Evolutionary conservation across 2,113 vertebrate genomes (phyloP).

Genomic region (Motacilla alba): DNA sequence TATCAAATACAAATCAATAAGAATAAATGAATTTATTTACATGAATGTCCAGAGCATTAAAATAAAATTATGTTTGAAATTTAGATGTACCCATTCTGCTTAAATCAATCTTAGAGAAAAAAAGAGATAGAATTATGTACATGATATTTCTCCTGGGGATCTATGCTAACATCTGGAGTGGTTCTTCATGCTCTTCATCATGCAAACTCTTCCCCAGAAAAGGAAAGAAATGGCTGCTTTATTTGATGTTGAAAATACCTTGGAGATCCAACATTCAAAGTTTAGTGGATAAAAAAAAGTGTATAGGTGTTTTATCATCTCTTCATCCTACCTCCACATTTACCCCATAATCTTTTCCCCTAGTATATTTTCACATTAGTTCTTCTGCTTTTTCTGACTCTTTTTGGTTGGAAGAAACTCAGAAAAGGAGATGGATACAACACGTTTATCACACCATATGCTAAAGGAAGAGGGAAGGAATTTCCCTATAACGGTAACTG

Average conservation of each 20-base stretch:
- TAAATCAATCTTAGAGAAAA: neutral
- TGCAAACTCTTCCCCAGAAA: neutral
- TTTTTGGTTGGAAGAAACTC: neutral
- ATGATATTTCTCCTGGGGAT: neutral
- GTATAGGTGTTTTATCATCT: neutral
- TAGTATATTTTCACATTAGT: neutral
- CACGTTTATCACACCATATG: neutral
- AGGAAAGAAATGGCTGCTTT: neutral
- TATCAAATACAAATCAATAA: neutral
- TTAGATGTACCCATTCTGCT: neutral
- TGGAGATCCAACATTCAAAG: neutral
- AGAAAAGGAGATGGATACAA: neutral
- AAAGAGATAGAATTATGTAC: neutral
- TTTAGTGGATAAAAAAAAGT: fast-evolving
- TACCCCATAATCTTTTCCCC: neutral
- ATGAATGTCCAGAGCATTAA: neutral
- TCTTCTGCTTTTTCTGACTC: neutral
- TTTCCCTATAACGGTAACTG: fast-evolving
- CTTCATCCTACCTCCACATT: neutral
- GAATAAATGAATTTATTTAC: neutral
- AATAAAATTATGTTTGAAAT: neutral
- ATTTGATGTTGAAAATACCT: neutral
- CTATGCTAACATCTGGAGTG: neutral
- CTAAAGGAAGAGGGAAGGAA: neutral
- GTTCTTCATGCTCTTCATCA: neutral